These are phyloP conservation scores for Chironomus tepperi DNA, from an alignment of 1,140 invertebrate species.

Conservation along the genomic window DNA sequence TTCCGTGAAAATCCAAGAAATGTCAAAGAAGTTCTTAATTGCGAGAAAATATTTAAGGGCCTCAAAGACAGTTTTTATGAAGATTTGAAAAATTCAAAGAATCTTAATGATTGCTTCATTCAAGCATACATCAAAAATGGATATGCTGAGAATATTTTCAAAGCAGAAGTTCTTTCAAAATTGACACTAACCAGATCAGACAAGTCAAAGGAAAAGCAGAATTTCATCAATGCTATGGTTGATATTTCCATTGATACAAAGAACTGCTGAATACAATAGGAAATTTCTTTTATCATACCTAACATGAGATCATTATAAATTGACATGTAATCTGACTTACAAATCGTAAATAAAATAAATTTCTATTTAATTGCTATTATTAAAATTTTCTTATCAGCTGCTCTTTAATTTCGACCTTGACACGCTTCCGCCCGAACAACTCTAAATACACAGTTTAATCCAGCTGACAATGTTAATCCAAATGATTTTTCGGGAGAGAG, in stretches of 20 bases:
- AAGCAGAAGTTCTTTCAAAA: not conserved
- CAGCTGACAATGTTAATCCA: not conserved
- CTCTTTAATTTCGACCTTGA: slow-evolving; percentile 4
- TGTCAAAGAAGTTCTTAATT: not conserved
- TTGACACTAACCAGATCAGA: not conserved
- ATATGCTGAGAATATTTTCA: not conserved
- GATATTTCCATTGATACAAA: not conserved
- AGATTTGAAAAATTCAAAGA: not conserved
- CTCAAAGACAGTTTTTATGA: not conserved
- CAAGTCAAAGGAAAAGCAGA: slow-evolving; percentile 1
- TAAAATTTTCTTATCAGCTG: not conserved
- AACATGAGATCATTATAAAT: not conserved
- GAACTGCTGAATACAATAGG: not conserved
- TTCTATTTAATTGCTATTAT: not conserved
- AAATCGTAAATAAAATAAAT: not conserved
- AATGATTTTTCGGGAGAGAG: not conserved
- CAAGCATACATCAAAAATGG: not conserved
- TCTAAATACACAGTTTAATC: not conserved
- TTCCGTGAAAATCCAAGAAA: not conserved
- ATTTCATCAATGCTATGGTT: not conserved
- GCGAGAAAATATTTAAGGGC: not conserved
- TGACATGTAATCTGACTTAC: not conserved
- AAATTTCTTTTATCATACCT: not conserved
- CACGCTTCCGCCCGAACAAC: not conserved
- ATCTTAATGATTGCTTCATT: not conserved